These are phyloP conservation scores for Clarias platycephalus DNA, from an alignment of 2,797 vertebrate genomes.

Conservation along the genomic window DNA sequence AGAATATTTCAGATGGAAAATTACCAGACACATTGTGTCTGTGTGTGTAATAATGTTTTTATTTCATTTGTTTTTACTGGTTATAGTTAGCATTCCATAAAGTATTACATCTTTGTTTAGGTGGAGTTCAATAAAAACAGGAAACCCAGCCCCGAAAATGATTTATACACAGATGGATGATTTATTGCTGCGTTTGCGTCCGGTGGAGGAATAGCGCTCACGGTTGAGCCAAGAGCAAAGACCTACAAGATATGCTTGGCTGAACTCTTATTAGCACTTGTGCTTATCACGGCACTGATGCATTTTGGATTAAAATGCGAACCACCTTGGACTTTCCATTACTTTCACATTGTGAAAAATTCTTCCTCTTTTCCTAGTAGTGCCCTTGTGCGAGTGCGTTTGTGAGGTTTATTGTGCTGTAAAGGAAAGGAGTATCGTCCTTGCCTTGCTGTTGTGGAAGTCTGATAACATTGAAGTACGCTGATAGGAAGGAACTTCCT, in stretches of 20 bases:
- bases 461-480: conserved; percentile 53
- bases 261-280: conserved; percentile 5
- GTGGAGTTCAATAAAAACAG: conserved; percentile 32
- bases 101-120: conserved; percentile 27
- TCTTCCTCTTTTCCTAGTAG: conserved; percentile 21
- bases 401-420: conserved; percentile 43
- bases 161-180: conserved; percentile 5
- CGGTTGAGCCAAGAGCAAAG: background rate
- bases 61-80: background rate
- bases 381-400: background rate
- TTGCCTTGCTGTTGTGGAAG: conserved; percentile 48
- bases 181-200: conserved; percentile 23
- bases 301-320: background rate
- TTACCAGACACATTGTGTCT: too few species aligned
- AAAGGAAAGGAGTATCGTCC: conserved; percentile 50
- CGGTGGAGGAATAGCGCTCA: background rate
- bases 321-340: conserved; percentile 10
- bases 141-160: conserved; percentile 37
- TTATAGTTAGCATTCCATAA: conserved; percentile 10
- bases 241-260: background rate
- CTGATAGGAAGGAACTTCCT: conserved; percentile 48
- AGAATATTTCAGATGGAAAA: too few species aligned
- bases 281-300: conserved; percentile 18
- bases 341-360: background rate
- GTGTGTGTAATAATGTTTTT: background rate